Evolutionary conservation across 2,888 invertebrate species (phyloP).

Genomic region (Oscheius myriophilus): DNA sequence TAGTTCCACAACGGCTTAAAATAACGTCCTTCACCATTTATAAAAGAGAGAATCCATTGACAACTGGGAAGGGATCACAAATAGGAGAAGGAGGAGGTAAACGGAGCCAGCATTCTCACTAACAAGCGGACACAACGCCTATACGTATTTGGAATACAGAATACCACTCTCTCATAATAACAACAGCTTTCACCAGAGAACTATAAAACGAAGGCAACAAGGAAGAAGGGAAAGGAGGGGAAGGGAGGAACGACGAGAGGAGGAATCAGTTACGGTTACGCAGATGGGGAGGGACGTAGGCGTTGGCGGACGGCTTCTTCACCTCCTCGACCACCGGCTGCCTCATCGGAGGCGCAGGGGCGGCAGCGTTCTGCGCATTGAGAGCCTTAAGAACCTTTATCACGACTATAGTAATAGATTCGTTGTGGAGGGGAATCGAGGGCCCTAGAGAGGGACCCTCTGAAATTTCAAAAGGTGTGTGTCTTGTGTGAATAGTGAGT

Average conservation of each 20-base stretch:
- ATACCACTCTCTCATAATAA: neutral
- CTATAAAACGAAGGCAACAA: conserved; percentile 18
- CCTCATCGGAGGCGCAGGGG: conserved; percentile 24
- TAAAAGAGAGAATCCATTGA: neutral
- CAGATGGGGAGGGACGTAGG: conserved; percentile 60
- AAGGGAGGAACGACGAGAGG: conserved; percentile 2
- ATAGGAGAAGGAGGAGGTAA: conserved; percentile 5
- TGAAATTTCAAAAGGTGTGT: no score
- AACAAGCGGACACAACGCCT: conserved; percentile 25
- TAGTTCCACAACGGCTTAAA: no score
- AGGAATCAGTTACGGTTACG: conserved; percentile 31
- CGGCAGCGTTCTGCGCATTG: conserved; percentile 13
- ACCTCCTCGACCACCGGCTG: conserved; percentile 31
- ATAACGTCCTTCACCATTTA: conserved; percentile 2
- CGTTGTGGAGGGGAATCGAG: no score
- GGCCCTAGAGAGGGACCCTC: no score
- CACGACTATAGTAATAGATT: neutral
- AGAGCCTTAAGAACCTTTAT: conserved; percentile 20
- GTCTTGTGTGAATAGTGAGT: no score
- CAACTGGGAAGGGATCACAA: conserved; percentile 12
- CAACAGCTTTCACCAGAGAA: conserved; percentile 16
- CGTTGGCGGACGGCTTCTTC: neutral
- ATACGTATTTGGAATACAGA: conserved; percentile 7
- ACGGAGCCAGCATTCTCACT: neutral
- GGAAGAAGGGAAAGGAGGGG: conserved; percentile 1